phyloP scores from a whole-genome alignment of 2,797 vertebrate genomes.

The Lacerta viridis region DNA sequence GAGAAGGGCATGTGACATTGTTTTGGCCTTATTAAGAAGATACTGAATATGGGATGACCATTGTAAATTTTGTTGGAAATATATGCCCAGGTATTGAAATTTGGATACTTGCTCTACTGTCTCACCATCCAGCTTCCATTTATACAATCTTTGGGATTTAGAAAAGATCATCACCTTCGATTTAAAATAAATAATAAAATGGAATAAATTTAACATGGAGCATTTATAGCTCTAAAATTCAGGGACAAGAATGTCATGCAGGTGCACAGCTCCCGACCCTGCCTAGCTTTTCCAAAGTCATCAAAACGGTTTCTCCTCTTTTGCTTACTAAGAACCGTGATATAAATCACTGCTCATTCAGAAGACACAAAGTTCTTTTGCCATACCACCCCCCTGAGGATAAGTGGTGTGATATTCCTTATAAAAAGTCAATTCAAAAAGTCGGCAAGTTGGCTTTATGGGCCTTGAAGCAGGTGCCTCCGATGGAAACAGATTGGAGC shows the following conservation, averaged over 20 bases:
- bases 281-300: neutral
- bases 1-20: too few relatives aligned
- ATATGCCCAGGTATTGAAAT: too few relatives aligned
- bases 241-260: neutral
- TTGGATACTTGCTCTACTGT: too few relatives aligned
- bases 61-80: too few relatives aligned
- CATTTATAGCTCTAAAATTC: too few relatives aligned
- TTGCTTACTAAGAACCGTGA: neutral
- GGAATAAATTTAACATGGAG: too few relatives aligned
- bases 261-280: neutral
- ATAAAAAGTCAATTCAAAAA: conserved; percentile 2
- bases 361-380: neutral
- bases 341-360: neutral
- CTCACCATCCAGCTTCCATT: too few relatives aligned
- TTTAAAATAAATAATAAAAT: too few relatives aligned
- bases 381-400: neutral
- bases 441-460: neutral
- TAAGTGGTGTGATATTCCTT: neutral
- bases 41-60: too few relatives aligned
- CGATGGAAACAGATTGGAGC: conserved; percentile 34
- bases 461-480: neutral
- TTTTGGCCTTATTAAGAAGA: too few relatives aligned
- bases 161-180: too few relatives aligned
- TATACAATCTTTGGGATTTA: too few relatives aligned
- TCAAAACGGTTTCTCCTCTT: neutral